Conservation (phyloP, 2,113 vertebrate genomes). For the Lagenorhynchus albirostris region DNA sequence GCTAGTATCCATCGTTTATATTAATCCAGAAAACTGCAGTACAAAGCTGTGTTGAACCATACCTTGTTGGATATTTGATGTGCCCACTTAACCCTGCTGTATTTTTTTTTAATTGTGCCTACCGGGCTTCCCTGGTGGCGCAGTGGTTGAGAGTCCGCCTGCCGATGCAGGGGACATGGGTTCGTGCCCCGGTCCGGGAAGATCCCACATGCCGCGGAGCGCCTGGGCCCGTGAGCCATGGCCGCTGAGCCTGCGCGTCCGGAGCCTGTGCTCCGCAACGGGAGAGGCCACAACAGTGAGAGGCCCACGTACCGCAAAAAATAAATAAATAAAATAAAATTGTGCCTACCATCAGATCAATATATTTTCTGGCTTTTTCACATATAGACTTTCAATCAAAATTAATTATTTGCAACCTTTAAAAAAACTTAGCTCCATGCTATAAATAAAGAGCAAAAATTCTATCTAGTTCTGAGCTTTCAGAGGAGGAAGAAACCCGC, state of each 20-base stretch:
- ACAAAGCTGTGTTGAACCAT: background rate
- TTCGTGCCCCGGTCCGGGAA: too few species aligned
- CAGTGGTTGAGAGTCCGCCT: too few species aligned
- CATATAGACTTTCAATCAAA: background rate
- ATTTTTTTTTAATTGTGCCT: background rate
- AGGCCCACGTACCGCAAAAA: too few species aligned
- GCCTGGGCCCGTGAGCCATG: too few species aligned
- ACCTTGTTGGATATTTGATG: background rate
- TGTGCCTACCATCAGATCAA: background rate
- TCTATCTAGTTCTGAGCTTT: background rate
- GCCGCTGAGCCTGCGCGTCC: too few species aligned
- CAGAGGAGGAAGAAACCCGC: background rate
- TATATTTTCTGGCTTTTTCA: background rate
- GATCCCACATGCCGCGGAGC: too few species aligned
- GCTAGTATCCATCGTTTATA: background rate
- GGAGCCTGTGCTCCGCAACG: too few species aligned
- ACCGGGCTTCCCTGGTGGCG: too few species aligned
- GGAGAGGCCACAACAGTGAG: too few species aligned
- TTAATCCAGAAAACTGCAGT: background rate
- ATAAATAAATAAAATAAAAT: background rate
- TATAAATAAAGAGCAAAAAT: constrained; percentile 27
- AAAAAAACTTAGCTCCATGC: background rate
- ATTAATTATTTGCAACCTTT: constrained; percentile 28
- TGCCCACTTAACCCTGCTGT: background rate
- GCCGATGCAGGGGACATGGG: too few species aligned